Conservation (phyloP, 2,113 vertebrate genomes). For the Urocitellus parryii region DNA sequence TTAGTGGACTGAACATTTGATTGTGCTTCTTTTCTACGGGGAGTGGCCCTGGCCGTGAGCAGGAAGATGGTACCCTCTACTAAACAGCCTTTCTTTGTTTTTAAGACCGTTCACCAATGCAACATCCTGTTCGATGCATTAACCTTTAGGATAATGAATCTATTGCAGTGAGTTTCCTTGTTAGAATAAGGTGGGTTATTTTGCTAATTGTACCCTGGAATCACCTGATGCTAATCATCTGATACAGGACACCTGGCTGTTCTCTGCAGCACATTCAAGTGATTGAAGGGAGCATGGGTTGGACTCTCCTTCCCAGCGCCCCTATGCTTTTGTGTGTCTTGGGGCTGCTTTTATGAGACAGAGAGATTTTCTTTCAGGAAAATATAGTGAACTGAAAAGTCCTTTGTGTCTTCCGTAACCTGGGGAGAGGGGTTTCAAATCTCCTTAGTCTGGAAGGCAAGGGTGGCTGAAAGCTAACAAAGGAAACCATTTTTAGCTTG, state of each 20-base stretch:
- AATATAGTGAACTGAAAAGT: constrained; percentile 77
- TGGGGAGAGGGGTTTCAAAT: constrained; percentile 59
- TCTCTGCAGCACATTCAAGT: background rate
- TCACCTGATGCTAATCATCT: background rate
- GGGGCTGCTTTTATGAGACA: constrained; percentile 55
- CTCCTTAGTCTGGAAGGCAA: constrained; percentile 36
- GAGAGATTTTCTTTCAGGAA: constrained; percentile 77
- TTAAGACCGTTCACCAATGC: background rate
- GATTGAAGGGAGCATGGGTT: background rate
- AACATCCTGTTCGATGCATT: background rate
- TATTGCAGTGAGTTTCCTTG: rapidly evolving
- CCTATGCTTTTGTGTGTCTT: constrained; percentile 58
- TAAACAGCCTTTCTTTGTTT: background rate
- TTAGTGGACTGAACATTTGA: background rate
- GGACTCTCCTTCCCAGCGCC: background rate
- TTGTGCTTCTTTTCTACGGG: background rate
- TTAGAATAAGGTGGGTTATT: background rate
- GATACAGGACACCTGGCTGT: background rate
- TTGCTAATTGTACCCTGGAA: background rate
- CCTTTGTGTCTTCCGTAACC: constrained; percentile 49
- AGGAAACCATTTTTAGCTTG: constrained; percentile 81
- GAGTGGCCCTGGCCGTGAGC: background rate
- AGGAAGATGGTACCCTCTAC: background rate
- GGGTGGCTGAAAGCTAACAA: constrained; percentile 59
- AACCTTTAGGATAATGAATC: background rate